Evolutionary conservation across 1,140 invertebrate species (phyloP).

Genomic region (Chrysoperla carnea): DNA sequence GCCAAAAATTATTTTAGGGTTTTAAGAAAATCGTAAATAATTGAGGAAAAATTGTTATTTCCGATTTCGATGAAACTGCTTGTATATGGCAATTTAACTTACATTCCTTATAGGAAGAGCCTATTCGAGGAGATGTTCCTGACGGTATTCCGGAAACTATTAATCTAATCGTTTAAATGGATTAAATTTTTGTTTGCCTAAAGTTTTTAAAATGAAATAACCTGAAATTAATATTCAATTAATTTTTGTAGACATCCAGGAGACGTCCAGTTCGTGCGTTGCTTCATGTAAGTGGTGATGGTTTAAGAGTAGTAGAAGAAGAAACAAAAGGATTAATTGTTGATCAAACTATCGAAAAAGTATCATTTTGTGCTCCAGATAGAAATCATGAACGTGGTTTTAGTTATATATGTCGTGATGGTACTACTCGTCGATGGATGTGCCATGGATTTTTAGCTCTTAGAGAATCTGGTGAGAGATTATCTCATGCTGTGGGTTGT

Average conservation of each 20-base stretch:
- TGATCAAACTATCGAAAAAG: slow-evolving; percentile 99
- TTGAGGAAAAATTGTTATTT: no score
- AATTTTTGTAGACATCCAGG: slow-evolving; percentile 58
- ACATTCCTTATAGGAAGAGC: no score
- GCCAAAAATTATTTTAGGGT: no score
- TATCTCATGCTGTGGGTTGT: slow-evolving; percentile 98
- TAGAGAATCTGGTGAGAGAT: slow-evolving; percentile 89
- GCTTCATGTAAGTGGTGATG: slow-evolving; percentile 93
- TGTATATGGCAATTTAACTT: no score
- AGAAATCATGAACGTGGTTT: slow-evolving; percentile 96
- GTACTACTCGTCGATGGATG: slow-evolving; percentile 72
- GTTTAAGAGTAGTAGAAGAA: slow-evolving; percentile 92
- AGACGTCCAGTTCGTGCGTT: slow-evolving; percentile 73
- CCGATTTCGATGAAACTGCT: no score
- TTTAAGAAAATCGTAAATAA: no score
- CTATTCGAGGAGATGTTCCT: no score
- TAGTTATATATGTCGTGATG: slow-evolving; percentile 21
- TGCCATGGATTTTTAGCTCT: slow-evolving; percentile 96
- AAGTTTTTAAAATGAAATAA: no score
- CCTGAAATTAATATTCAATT: not conserved
- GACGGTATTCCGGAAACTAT: no score
- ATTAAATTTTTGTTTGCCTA: no score
- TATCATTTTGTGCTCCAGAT: slow-evolving; percentile 98
- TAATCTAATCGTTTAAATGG: no score
- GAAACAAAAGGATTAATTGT: slow-evolving; percentile 97